A percentile compares a stretch with the other conserved stretches of the same genome.
Evolutionary conservation across 2,797 vertebrate species (phyloP).

Genomic region (Toxotes lorentzi): DNA sequence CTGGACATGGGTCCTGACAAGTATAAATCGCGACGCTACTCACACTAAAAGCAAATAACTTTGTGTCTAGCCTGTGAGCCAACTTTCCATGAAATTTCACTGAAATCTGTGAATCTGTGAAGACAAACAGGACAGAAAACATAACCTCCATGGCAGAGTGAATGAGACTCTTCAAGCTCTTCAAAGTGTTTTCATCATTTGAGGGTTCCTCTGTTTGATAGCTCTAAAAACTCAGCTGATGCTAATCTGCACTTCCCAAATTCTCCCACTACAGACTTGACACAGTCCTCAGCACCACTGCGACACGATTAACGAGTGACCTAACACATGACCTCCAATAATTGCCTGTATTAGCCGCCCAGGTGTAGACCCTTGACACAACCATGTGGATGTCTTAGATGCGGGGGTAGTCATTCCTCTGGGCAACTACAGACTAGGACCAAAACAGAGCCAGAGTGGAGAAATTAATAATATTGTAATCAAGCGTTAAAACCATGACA

Average conservation of each 20-base stretch:
- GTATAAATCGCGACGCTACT: too few relatives aligned
- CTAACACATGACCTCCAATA: slow-evolving; percentile 53
- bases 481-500: slow-evolving; percentile 51
- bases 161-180: background rate
- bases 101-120: background rate
- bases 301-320: slow-evolving; percentile 51
- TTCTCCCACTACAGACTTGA: slow-evolving; percentile 14
- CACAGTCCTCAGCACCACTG: slow-evolving; percentile 7
- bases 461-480: slow-evolving; percentile 62
- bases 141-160: background rate
- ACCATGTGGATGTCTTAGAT: slow-evolving; percentile 41
- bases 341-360: slow-evolving; percentile 51
- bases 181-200: background rate
- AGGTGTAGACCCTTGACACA: slow-evolving; percentile 30
- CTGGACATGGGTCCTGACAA: too few relatives aligned
- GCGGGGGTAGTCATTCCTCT: background rate
- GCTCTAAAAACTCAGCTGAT: background rate
- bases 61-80: too few relatives aligned
- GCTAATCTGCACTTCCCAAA: slow-evolving; percentile 23
- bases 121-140: background rate
- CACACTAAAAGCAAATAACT: too few relatives aligned
- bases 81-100: too few relatives aligned
- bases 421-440: slow-evolving; percentile 20
- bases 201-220: background rate
- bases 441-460: slow-evolving; percentile 15